phyloP scores from a whole-genome alignment of 2,113 vertebrate genomes.

The Saccopteryx leptura region DNA sequence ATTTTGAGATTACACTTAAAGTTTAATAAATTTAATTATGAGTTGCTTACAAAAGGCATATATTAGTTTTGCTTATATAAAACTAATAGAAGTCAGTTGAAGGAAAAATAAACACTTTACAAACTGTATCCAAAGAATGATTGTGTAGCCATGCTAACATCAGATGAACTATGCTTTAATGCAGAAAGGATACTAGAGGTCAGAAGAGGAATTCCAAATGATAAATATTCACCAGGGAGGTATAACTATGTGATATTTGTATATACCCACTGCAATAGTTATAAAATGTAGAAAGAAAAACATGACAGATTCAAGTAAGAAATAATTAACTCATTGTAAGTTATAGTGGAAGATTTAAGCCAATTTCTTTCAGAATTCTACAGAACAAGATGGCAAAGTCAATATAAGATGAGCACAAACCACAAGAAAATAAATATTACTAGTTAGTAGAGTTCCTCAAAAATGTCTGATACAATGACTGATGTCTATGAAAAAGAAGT shows the following conservation, averaged over 20 bases:
- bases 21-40: neutral
- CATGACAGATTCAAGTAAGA: neutral
- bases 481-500: neutral
- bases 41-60: neutral
- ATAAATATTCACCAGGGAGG: neutral
- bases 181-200: neutral
- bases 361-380: neutral
- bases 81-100: neutral
- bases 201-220: neutral
- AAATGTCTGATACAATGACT: neutral
- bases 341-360: neutral
- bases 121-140: neutral
- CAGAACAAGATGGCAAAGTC: neutral
- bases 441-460: neutral
- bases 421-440: neutral
- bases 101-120: neutral
- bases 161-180: neutral
- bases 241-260: neutral
- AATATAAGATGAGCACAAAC: neutral
- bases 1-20: neutral
- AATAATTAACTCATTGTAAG: neutral
- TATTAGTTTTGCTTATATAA: neutral
- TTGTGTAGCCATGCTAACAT: neutral
- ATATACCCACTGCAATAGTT: neutral
- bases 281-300: constrained; percentile 19